These are phyloP conservation scores for Drosophila bipectinata DNA, from an alignment of 1,140 invertebrate species.

Conservation along the genomic window DNA sequence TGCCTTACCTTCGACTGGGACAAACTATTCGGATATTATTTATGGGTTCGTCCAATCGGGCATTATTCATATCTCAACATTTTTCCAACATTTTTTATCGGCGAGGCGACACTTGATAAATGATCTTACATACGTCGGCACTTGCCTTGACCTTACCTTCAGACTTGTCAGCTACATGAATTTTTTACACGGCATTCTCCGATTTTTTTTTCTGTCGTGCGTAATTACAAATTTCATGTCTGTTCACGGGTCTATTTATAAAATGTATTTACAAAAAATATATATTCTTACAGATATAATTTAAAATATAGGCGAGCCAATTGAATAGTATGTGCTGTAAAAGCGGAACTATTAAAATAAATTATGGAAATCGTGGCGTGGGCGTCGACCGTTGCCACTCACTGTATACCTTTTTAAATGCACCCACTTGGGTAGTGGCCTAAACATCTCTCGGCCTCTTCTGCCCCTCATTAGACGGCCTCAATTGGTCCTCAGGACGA, in stretches of 20 bases:
- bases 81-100: constrained; percentile 23
- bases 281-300: constrained; percentile 28
- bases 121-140: constrained; percentile 60
- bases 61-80: constrained; percentile 36
- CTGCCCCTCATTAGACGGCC: constrained; percentile 23
- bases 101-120: constrained; percentile 47
- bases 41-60: constrained; percentile 24
- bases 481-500: constrained; percentile 16
- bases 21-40: constrained; percentile 47
- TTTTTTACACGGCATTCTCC: constrained; percentile 40
- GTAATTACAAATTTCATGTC: constrained; percentile 58
- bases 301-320: constrained; percentile 21
- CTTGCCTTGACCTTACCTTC: constrained; percentile 76
- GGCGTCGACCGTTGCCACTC: constrained; percentile 35
- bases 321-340: constrained; percentile 56
- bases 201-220: constrained; percentile 34
- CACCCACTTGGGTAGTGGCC: background rate
- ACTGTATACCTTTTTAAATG: constrained; percentile 8
- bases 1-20: constrained; percentile 21
- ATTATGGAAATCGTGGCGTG: constrained; percentile 64
- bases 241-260: constrained; percentile 59
- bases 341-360: constrained; percentile 79
- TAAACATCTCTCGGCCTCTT: background rate
- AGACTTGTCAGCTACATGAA: constrained; percentile 57
- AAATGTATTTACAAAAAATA: constrained; percentile 30